A percentile compares a stretch with the other conserved stretches of the same genome.
These are phyloP conservation scores for Turritopsis rubra DNA, from an alignment of 30 jellyfish, hydroid and myxozoan species.

Conservation along the genomic window DNA sequence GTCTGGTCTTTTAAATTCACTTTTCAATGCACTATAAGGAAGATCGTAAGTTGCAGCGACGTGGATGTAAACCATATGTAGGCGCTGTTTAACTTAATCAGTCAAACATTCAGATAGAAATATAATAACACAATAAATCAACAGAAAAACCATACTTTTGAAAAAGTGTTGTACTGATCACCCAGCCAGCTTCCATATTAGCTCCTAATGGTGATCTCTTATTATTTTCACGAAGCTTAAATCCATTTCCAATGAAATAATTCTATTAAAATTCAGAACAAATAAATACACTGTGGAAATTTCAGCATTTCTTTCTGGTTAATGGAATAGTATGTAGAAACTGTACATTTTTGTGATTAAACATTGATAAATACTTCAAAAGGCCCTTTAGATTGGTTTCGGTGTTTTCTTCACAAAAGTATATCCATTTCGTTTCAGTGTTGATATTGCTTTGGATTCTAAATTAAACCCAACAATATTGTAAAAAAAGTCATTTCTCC, in stretches of 20 bases:
- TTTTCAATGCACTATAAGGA: not conserved
- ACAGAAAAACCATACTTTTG: too few species aligned
- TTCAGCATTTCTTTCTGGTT: too few species aligned
- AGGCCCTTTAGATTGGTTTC: slow-evolving; percentile 39
- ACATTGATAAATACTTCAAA: slow-evolving; percentile 30
- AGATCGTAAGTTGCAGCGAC: too few species aligned
- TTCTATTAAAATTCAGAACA: not conserved
- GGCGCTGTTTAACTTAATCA: too few species aligned
- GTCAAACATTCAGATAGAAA: too few species aligned
- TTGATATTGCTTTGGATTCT: not conserved
- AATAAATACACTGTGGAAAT: too few species aligned
- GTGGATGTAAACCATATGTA: too few species aligned
- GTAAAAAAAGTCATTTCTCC: too few species aligned
- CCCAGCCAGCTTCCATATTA: not conserved
- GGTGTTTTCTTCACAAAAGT: slow-evolving; percentile 71
- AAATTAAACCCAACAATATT: not conserved
- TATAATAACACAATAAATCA: too few species aligned
- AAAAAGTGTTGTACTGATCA: not conserved
- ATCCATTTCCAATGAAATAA: not conserved
- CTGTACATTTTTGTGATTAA: slow-evolving; percentile 33
- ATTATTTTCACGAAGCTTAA: not conserved
- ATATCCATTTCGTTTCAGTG: slow-evolving; percentile 55
- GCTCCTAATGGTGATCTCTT: not conserved
- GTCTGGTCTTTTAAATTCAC: not conserved
- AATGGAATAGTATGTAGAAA: too few species aligned